A percentile compares a stretch with the other conserved stretches of the same genome.
These are phyloP conservation scores for Hypanus sabinus DNA, from an alignment of 2,113 vertebrate genomes.

Conservation along the genomic window DNA sequence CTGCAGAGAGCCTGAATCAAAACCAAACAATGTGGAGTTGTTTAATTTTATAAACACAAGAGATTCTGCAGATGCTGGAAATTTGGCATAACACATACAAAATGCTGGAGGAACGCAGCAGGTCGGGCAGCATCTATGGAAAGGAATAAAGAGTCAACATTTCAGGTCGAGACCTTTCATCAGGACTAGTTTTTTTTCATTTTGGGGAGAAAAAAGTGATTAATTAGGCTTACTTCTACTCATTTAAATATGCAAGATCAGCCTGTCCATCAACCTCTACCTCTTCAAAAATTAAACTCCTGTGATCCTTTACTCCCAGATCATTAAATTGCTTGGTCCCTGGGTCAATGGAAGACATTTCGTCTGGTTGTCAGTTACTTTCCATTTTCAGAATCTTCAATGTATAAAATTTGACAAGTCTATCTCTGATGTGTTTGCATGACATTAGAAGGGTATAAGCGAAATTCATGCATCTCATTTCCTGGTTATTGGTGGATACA, in stretches of 20 bases:
- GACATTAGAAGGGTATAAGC: not conserved
- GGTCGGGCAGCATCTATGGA: no score
- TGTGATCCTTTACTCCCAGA: not conserved
- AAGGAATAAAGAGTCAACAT: no score
- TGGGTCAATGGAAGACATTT: not conserved
- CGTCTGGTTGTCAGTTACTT: not conserved
- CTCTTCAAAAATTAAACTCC: not conserved
- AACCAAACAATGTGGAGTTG: not conserved
- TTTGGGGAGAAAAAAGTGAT: no score
- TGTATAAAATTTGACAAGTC: not conserved
- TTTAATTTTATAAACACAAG: no score
- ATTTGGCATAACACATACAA: no score
- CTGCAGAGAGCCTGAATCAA: not conserved
- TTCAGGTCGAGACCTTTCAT: no score
- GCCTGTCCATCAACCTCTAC: not conserved
- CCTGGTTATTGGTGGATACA: no score
- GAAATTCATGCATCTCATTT: no score
- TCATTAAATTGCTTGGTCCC: not conserved
- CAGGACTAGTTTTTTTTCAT: not conserved
- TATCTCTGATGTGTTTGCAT: not conserved
- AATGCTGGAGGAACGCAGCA: no score
- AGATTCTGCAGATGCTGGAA: no score
- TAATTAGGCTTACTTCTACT: not conserved
- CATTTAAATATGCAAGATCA: not conserved
- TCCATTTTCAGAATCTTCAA: not conserved